Conservation (phyloP, 2,888 invertebrate species). For the Lochmaea capreae region DNA sequence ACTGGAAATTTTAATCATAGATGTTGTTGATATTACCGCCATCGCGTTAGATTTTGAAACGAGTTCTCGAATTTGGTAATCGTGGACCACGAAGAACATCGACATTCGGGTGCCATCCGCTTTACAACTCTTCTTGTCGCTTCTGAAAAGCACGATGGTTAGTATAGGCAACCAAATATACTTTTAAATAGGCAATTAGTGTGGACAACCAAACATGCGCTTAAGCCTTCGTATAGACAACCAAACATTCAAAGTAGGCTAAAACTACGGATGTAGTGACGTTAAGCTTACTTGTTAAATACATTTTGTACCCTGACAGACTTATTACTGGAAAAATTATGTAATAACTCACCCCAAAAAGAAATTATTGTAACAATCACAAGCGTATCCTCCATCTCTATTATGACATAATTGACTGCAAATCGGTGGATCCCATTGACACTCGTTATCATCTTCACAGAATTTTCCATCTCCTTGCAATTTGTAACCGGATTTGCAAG, state of each 20-base stretch:
- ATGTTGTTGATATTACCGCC: constrained; percentile 63
- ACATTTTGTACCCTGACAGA: no score
- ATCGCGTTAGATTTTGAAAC: constrained; percentile 60
- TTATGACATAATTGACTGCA: constrained; percentile 78
- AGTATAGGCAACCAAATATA: no score
- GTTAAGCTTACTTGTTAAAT: no score
- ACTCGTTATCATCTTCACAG: constrained; percentile 82
- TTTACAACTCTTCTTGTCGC: constrained; percentile 76
- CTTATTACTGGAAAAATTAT: background rate
- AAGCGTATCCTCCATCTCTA: constrained; percentile 69
- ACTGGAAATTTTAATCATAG: constrained; percentile 67
- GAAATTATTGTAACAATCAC: constrained; percentile 73
- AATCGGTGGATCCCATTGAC: constrained; percentile 66
- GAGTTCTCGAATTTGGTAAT: constrained; percentile 69
- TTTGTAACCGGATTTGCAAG: constrained; percentile 72
- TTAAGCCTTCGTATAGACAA: no score
- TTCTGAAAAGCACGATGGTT: constrained; percentile 5
- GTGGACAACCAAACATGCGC: no score
- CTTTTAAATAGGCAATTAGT: no score
- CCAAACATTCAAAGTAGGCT: no score
- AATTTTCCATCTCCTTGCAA: constrained; percentile 67
- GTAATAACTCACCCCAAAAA: constrained; percentile 65
- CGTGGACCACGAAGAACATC: constrained; percentile 69
- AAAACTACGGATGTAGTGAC: no score
- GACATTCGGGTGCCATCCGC: constrained; percentile 70